Evolutionary conservation across 2,113 vertebrate genomes (phyloP).

Genomic region (Lonchura striata): DNA sequence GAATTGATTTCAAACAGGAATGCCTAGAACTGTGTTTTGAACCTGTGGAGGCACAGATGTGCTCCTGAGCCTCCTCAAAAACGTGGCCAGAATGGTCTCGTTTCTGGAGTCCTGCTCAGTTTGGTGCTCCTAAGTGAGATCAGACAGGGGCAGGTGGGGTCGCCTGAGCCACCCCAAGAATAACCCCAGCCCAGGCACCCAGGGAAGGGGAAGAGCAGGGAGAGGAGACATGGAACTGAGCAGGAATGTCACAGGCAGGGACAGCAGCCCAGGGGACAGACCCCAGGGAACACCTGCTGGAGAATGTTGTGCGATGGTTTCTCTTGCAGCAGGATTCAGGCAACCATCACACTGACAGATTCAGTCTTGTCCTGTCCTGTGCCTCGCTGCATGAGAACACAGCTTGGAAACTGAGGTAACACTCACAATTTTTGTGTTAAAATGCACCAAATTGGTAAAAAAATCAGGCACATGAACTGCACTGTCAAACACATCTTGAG

Average conservation of each 20-base stretch:
- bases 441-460: accelerated
- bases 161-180: background rate
- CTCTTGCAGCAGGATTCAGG: background rate
- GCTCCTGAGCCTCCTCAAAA: background rate
- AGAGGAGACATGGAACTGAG: accelerated
- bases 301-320: background rate
- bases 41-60: accelerated
- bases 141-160: background rate
- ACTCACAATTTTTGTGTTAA: background rate
- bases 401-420: background rate
- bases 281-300: background rate
- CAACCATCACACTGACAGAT: background rate
- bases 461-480: accelerated
- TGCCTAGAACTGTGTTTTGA: background rate
- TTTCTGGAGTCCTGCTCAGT: background rate
- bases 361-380: background rate
- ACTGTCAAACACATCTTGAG: accelerated
- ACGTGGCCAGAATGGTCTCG: accelerated
- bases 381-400: background rate
- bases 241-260: background rate
- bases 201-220: accelerated
- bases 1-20: background rate
- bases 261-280: background rate
- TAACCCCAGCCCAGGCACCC: background rate
- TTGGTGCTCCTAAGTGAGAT: accelerated